Evolutionary conservation across 2,888 invertebrate species (phyloP).

Genomic region (Hemithea aestivaria): DNA sequence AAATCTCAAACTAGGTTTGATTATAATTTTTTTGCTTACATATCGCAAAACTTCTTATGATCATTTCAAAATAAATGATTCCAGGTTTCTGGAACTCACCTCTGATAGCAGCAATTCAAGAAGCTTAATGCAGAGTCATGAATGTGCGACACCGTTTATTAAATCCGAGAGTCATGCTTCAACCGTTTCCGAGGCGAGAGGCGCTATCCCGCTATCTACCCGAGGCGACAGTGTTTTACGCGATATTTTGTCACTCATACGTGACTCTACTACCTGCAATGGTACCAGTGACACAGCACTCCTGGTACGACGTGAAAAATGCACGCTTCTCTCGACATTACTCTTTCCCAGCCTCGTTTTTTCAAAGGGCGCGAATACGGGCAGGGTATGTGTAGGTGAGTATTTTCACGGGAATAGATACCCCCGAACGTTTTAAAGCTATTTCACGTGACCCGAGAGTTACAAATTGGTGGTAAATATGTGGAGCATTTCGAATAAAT

Average conservation of each 20-base stretch:
- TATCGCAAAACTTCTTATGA: too few species aligned
- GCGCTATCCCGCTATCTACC: slow-evolving; percentile 21
- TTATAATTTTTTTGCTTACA: too few species aligned
- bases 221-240: slow-evolving; percentile 20
- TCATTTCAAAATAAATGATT: too few species aligned
- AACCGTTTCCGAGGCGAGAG: slow-evolving; percentile 19
- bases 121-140: slow-evolving; percentile 22
- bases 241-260: slow-evolving; percentile 30
- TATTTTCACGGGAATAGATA: slow-evolving; percentile 24
- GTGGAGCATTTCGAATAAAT: slow-evolving; percentile 14
- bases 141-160: slow-evolving; percentile 23
- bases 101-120: too few species aligned
- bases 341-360: slow-evolving; percentile 38
- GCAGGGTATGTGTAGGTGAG: slow-evolving; percentile 24
- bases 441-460: slow-evolving; percentile 13
- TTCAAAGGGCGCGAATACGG: slow-evolving; percentile 30
- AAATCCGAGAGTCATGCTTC: slow-evolving; percentile 20
- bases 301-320: slow-evolving; percentile 40
- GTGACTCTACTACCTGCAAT: slow-evolving; percentile 34
- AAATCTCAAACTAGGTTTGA: too few species aligned
- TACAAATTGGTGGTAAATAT: slow-evolving; percentile 18
- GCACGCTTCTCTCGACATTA: slow-evolving; percentile 42
- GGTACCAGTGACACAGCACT: slow-evolving; percentile 36
- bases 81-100: too few species aligned
- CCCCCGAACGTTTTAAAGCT: slow-evolving; percentile 18